Conservation (phyloP, 1,140 invertebrate species). For the Anastrepha ludens region DNA sequence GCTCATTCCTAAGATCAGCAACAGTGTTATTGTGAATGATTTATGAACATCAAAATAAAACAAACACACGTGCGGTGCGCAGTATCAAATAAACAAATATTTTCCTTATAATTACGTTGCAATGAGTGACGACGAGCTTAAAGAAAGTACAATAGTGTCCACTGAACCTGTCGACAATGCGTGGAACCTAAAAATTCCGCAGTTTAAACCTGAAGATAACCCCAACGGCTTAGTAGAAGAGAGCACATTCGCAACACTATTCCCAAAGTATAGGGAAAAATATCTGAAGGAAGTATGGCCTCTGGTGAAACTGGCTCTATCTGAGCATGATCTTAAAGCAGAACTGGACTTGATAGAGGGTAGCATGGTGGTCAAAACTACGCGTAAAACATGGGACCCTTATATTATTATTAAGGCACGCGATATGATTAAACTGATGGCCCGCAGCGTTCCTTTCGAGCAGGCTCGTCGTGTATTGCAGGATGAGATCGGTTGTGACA, state of each 20-base stretch:
- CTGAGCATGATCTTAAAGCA: slow-evolving; percentile 86
- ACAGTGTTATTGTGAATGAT: neutral
- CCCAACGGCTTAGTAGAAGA: slow-evolving; percentile 86
- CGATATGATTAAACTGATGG: slow-evolving; percentile 96
- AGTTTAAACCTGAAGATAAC: slow-evolving; percentile 94
- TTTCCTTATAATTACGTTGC: slow-evolving; percentile 7
- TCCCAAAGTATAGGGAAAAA: slow-evolving; percentile 92
- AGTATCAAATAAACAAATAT: neutral
- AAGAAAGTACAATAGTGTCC: slow-evolving; percentile 58
- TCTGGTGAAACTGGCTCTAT: slow-evolving; percentile 90
- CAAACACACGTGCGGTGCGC: neutral
- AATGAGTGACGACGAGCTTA: slow-evolving; percentile 68
- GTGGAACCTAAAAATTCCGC: slow-evolving; percentile 91
- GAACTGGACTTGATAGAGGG: slow-evolving; percentile 97
- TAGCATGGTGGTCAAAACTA: slow-evolving; percentile 95
- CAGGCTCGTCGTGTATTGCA: slow-evolving; percentile 90
- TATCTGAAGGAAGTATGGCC: slow-evolving; percentile 98
- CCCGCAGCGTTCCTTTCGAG: slow-evolving; percentile 97
- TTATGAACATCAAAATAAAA: slow-evolving; percentile 11
- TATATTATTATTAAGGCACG: slow-evolving; percentile 97
- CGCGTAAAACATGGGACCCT: slow-evolving; percentile 98
- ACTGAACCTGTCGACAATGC: slow-evolving; percentile 86
- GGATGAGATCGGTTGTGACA: slow-evolving; percentile 95
- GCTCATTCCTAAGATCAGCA: neutral
- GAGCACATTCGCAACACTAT: slow-evolving; percentile 83